Conservation (phyloP, 2,888 invertebrate genomes). For the Embidobia sp. region DNA sequence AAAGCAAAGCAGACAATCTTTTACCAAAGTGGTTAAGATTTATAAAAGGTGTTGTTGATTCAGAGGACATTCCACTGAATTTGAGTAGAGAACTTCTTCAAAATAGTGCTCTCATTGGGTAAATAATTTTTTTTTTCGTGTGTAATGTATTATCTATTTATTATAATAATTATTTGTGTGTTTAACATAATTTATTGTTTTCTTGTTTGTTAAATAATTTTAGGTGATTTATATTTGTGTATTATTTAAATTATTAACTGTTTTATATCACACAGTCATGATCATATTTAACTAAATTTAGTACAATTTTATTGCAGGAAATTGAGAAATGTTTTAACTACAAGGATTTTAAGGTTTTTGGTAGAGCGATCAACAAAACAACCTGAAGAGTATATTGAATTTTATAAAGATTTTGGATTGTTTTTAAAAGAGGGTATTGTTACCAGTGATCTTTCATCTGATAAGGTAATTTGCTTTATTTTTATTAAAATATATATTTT, state of each 20-base stretch:
- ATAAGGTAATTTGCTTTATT: too few species aligned
- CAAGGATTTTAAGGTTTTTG: conserved; percentile 91
- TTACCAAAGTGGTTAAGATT: conserved; percentile 98
- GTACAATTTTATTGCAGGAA: conserved; percentile 87
- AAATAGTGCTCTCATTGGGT: conserved; percentile 94
- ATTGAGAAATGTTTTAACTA: conserved; percentile 91
- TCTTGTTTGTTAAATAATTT: too few species aligned
- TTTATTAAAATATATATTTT: too few species aligned
- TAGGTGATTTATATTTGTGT: too few species aligned
- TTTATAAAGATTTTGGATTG: conserved; percentile 95
- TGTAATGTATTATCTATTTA: too few species aligned
- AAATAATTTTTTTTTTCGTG: conserved; percentile 71
- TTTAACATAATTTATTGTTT: too few species aligned
- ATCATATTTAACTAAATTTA: conserved; percentile 83
- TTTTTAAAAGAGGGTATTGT: conserved; percentile 98
- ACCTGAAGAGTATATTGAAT: conserved; percentile 89
- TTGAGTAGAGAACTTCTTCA: conserved; percentile 97
- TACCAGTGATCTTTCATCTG: conserved; percentile 88
- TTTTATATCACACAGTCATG: too few species aligned
- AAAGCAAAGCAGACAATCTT: conserved; percentile 94
- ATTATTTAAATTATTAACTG: too few species aligned
- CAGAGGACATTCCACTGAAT: conserved; percentile 99
- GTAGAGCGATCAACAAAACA: conserved; percentile 93
- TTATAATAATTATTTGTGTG: too few species aligned
- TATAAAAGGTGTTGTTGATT: conserved; percentile 98